Conservation (phyloP, 2,113 vertebrate species). For the Toxostoma redivivum region DNA sequence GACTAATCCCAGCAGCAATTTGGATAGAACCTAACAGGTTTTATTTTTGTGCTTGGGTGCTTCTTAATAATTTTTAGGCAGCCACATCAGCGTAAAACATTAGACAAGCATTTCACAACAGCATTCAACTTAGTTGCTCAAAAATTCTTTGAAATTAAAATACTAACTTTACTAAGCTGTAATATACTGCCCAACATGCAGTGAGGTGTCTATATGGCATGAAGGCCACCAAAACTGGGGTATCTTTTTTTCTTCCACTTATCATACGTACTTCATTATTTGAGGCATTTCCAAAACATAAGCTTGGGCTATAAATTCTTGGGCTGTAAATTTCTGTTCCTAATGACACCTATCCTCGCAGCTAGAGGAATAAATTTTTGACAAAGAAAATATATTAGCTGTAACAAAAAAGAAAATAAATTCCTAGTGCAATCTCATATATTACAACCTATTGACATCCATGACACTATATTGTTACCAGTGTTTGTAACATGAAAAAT, state of each 20-base stretch:
- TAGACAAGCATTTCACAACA: neutral
- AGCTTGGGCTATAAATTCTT: neutral
- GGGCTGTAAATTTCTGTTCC: neutral
- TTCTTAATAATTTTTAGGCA: neutral
- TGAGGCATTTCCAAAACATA: neutral
- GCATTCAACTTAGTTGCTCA: neutral
- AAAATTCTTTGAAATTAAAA: neutral
- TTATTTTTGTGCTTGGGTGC: neutral
- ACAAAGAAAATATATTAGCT: neutral
- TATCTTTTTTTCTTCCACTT: neutral
- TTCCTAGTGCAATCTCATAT: neutral
- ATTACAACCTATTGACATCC: neutral
- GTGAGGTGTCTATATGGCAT: neutral
- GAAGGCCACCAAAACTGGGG: neutral
- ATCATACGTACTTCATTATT: neutral
- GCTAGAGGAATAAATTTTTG: neutral
- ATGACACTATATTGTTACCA: neutral
- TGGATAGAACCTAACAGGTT: neutral
- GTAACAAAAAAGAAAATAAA: neutral
- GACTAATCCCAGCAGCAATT: neutral
- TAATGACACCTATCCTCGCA: neutral
- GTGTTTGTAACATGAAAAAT: neutral
- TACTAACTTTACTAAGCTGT: neutral
- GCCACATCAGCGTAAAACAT: neutral
- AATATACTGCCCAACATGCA: neutral